A percentile compares a stretch with the other conserved stretches of the same genome.
These are phyloP conservation scores for Hydrozoanthus gracilis DNA, from an alignment of 92 coral and sea anemone species.

Conservation along the genomic window DNA sequence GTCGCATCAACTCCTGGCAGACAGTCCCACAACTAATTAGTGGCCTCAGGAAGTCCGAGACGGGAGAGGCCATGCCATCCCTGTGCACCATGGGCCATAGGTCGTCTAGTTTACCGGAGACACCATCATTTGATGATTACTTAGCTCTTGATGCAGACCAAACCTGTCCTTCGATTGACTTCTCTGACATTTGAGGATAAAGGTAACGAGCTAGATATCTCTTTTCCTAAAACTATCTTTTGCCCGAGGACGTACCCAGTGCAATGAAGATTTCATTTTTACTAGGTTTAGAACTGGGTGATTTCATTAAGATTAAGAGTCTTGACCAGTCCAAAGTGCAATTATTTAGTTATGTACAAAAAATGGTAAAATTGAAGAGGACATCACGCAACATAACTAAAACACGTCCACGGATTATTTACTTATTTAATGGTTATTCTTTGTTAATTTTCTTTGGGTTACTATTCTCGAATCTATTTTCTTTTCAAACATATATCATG, in stretches of 20 bases:
- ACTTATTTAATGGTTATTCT: too few species aligned
- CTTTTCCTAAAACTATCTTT: neutral
- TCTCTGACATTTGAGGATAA: conserved; percentile 82
- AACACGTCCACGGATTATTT: too few species aligned
- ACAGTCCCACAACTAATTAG: conserved; percentile 58
- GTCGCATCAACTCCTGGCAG: conserved; percentile 68
- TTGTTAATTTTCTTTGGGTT: too few species aligned
- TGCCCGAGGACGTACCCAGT: neutral
- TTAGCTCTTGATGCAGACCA: conserved; percentile 96
- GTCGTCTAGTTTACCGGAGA: conserved; percentile 70
- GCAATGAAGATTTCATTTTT: too few species aligned
- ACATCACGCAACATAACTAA: too few species aligned
- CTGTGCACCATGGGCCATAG: conserved; percentile 58
- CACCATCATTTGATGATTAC: conserved; percentile 96
- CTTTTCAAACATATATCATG: too few species aligned
- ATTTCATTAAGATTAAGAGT: too few species aligned
- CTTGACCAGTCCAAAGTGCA: too few species aligned
- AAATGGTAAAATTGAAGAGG: too few species aligned
- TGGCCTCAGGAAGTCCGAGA: conserved; percentile 52
- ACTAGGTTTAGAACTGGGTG: too few species aligned
- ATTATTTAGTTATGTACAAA: too few species aligned
- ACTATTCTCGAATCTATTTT: too few species aligned
- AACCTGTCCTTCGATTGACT: conserved; percentile 97
- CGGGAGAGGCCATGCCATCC: conserved; percentile 63
- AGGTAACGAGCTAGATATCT: neutral